Base-by-base conservation (phyloP, 1,140 invertebrate genomes). In the Drosophila rufa region DNA sequence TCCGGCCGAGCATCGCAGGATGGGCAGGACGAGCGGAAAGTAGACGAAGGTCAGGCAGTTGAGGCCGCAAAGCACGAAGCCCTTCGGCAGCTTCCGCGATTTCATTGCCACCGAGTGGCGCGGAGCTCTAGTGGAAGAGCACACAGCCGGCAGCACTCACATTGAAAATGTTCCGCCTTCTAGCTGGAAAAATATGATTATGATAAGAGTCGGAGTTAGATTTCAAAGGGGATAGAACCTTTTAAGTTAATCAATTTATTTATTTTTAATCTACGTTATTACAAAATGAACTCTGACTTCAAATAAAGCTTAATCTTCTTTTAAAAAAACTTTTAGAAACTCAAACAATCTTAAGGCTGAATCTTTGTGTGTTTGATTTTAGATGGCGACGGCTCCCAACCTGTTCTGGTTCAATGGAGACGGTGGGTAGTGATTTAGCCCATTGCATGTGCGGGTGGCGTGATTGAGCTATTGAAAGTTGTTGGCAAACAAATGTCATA, bases 61-160 rank as follows among this genome's bases (percentile, higher is more conserved):
- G 51, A 92, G 87, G 89, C 91, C 91, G 81, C 91, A 92, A 79
- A 92, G 81, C 78, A 89, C 78, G 80, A 82, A 90, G 84, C 85
- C 83, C 79, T 92, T 92, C 75, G 91, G 81, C 75, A 86, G 91
- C 85, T 92, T 92, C 76, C 90, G 78, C 68, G 90, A 92, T 92
- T 92, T 92, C 91, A 92, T 92, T 92, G 89, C 91, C 91, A 79
- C 85, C 84, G 79, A 57, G 80, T 77, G 67, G 75, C 59, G 76
- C 79, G 74, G 78, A 73, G 70, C 70, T 74, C 70, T 74, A 74
- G 56, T 79, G 74, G 80, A 73, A 82, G 83, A 85, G 81, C 85
- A 81, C 47, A 66, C 75, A 71, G 67, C 60, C 61, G 77, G 69
- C 71, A 77, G 86, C 83, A 84, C 78, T 91, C 84, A 92, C 83